Evolutionary conservation across 1,140 invertebrate species (phyloP), one percentile per base, ranked within the genome.

Genomic region (Chelonus insularis): DNA sequence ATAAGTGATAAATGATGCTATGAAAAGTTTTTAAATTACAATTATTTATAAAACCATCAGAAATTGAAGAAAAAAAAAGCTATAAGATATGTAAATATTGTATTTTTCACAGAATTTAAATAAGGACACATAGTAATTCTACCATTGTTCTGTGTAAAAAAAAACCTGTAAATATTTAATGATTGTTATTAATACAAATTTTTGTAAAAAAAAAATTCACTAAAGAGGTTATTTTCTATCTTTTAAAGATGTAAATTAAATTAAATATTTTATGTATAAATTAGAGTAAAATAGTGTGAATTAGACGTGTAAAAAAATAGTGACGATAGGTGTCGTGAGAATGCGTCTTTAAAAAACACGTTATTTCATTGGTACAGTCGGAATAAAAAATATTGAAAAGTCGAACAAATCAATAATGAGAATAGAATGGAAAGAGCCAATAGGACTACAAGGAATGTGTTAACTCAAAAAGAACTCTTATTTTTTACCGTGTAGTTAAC

Each of bases 71-170:
- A n/a, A n/a, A n/a, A n/a, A n/a, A n/a, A n/a, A n/a, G n/a, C n/a
- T n/a, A n/a, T n/a, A n/a, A n/a, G n/a, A 48, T 60, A 52, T 60
- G 57, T 60, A 60, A 36, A 60, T 60, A 60, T 39, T 60, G 37
- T 60, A 60, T 50, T 51, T 50, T 51, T 39, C 34, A 51, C 21
- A 7, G 23, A 34, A 41, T 11, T 34, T 41, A 20, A 60, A 41
- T 41, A 37, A 50, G 18, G 51, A 50, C 29, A 29, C 34, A 54
- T 18, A 36, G 25, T 37, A 52, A 50, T 59, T 39, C 29, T 29
- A 60, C 39, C 52, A 60, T 47, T 51, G 48, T 60, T 60, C 50
- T 60, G 57, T 60, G 52, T 21, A 60, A 52, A 60, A 16, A 51
- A 32, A 29, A 25, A 25, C 47, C 36, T 60, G 57, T 60, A 60